phyloP scores from a whole-genome alignment of 1,140 invertebrate species.

The Idris sp. region DNA sequence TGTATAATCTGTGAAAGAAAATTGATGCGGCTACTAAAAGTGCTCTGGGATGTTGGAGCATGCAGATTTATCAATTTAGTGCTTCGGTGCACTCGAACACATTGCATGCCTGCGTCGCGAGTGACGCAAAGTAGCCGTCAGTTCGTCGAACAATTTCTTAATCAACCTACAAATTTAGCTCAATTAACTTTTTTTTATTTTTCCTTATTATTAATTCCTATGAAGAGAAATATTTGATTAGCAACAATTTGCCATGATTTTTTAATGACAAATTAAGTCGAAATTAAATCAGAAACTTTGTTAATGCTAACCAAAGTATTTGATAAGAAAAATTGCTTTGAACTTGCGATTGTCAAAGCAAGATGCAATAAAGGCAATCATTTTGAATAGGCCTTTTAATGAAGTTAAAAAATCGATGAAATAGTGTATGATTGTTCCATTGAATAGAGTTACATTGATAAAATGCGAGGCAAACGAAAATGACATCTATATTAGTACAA shows the following conservation, averaged over 20 bases:
- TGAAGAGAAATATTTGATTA: constrained; percentile 28
- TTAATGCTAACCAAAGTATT: too few species aligned
- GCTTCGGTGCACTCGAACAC: constrained; percentile 66
- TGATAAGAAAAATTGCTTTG: too few species aligned
- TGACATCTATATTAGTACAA: constrained; percentile 44
- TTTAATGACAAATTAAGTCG: constrained; percentile 22
- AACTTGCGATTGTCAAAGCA: too few species aligned
- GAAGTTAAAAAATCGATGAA: constrained; percentile 41
- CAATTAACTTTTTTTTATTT: constrained; percentile 47
- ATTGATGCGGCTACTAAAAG: constrained; percentile 30
- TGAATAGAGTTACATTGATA: constrained; percentile 41
- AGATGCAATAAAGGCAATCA: too few species aligned
- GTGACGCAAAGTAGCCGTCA: constrained; percentile 44
- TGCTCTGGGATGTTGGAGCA: constrained; percentile 63
- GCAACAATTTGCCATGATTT: constrained; percentile 14
- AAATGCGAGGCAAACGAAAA: constrained; percentile 49
- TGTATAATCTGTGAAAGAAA: too few species aligned
- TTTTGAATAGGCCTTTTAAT: too few species aligned
- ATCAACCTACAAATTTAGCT: constrained; percentile 60
- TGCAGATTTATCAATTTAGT: constrained; percentile 77
- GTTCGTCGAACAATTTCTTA: constrained; percentile 59
- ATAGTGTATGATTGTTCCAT: constrained; percentile 15
- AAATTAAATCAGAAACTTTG: too few species aligned
- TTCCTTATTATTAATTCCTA: constrained; percentile 9
- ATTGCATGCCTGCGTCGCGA: constrained; percentile 64